These are phyloP conservation scores for Oasisia sp. DNA, from an alignment of 2,888 invertebrate genomes.

Conservation along the genomic window DNA sequence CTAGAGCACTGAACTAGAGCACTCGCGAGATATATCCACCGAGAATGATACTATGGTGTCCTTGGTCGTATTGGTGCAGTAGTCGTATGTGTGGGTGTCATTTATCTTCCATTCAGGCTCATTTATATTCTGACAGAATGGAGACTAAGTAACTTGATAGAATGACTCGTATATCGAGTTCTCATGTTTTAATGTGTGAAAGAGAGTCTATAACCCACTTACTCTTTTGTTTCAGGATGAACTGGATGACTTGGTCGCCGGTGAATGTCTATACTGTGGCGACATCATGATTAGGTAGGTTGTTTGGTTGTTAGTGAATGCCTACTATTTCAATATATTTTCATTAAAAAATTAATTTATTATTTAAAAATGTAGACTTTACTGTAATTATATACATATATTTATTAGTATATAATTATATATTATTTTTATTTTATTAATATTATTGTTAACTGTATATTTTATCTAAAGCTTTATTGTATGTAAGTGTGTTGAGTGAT, in stretches of 20 bases:
- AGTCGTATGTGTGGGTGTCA: neutral
- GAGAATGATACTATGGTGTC: neutral
- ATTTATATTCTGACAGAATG: neutral
- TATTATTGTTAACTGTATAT: no score
- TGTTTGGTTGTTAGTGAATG: neutral
- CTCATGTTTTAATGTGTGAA: neutral
- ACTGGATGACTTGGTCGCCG: slow-evolving; percentile 88
- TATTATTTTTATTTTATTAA: no score
- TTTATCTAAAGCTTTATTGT: no score
- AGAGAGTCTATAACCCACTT: neutral
- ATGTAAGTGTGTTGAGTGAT: no score
- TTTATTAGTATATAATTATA: no score
- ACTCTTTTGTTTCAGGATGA: slow-evolving; percentile 73
- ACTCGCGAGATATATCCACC: neutral
- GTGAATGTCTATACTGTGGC: slow-evolving; percentile 93
- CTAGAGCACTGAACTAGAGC: no score
- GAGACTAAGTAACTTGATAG: neutral
- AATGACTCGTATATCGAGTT: neutral
- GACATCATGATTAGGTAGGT: slow-evolving; percentile 83
- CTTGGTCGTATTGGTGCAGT: neutral
- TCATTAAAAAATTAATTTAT: slow-evolving; percentile 74
- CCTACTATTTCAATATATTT: slow-evolving; percentile 71
- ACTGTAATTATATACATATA: no score
- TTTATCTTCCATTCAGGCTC: neutral
- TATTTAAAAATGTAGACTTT: no score